Base-by-base conservation (phyloP, 53 echinoderm and acorn worm genomes). In the Paracentrotus lividus region DNA sequence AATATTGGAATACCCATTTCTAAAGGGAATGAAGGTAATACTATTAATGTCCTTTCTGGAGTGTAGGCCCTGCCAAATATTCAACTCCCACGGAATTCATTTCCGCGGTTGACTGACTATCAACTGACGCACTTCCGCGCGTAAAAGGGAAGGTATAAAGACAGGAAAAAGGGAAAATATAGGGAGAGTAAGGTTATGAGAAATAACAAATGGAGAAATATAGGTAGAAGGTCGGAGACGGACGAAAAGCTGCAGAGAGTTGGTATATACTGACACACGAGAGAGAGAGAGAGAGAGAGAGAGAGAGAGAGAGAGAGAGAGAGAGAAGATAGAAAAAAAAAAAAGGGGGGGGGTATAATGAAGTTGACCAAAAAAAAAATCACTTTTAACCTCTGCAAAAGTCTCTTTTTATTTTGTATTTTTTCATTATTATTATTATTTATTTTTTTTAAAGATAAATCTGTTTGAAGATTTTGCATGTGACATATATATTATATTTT, bases 101-200 rank as follows among this genome's bases (percentile, higher is more conserved):
- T 88, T 88, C 88, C 88, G 88, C 88, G 88, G 88, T 88, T 9
- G 88, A 56, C 88, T 88, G 53, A 88, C 88, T 88, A 34, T 88
- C 34, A 38, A 33, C 56, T 88, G 88, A 88, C 88, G 88, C 57
- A 88, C 88, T 88, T 88, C 88, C 88, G 56, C 49, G 51, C 27
- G 85, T 26, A 85, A 51, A 85, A 29, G 49, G 85, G 85, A 85
- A 85, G 85, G 31, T 85, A 85, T 31, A 85, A 5, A 72, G 21
- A 72, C 72, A 72, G 40, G 40, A 40, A 16, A 18, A 38, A 38
- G 20, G 72, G 38, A 38, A 36, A 15, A 60, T 23, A 60, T 23
- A 60, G 60, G n/a, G 60, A 26, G 18, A 23, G 24, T 24, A 7
- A 24, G 60, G 5, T 24, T n/a, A 8, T 2, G 61, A n/a, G 26